Evolutionary conservation across 2,113 vertebrate species (phyloP).

Genomic region (Tachysurus fulvidraco): DNA sequence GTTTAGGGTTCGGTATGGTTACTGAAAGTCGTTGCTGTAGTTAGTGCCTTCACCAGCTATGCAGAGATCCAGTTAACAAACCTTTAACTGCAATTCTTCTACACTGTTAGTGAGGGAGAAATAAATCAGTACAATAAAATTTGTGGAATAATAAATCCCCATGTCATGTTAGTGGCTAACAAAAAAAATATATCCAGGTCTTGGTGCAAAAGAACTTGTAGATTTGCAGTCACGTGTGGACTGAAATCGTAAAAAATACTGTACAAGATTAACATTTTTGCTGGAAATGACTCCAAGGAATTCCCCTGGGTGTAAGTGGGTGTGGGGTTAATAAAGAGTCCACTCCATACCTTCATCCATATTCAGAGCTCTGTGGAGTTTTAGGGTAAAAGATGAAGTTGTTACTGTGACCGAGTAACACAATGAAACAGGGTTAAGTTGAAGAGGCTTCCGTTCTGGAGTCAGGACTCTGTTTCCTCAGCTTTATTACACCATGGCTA

Average conservation of each 20-base stretch:
- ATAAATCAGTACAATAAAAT: background rate
- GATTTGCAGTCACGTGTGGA: no score
- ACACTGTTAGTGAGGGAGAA: background rate
- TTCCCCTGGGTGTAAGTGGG: background rate
- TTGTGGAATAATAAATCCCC: background rate
- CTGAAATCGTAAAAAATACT: no score
- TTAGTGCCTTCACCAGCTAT: slow-evolving; percentile 19
- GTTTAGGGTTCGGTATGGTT: background rate
- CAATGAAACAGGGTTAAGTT: background rate
- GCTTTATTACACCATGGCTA: no score
- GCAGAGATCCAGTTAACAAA: background rate
- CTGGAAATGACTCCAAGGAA: background rate
- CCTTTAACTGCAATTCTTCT: background rate
- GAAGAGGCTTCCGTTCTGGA: background rate
- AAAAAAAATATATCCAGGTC: background rate
- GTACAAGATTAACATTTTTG: background rate
- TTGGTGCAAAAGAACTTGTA: background rate
- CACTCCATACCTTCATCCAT: no score
- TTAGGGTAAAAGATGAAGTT: background rate
- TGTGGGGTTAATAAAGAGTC: background rate
- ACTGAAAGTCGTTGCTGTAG: background rate
- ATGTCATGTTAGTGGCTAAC: background rate
- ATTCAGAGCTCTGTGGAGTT: background rate
- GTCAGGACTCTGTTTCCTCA: background rate
- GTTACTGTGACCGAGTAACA: background rate